Evolutionary conservation across 2,888 invertebrate genomes (phyloP).

Genomic region (Epinotia nisella): DNA sequence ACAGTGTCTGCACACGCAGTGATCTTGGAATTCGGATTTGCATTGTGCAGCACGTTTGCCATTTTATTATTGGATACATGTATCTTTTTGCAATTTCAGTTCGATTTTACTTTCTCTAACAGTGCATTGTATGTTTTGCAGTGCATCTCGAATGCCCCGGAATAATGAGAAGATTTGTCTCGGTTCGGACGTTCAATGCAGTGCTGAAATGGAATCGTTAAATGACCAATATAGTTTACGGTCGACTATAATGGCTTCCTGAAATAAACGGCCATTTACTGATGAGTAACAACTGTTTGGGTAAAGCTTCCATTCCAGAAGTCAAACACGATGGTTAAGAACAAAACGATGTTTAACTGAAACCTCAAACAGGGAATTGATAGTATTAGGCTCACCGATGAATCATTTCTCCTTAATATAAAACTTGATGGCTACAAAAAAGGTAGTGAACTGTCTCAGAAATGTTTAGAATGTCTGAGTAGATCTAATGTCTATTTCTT

Average conservation of each 20-base stretch:
- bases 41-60: conserved; percentile 25
- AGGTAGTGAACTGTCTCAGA: too few relatives aligned
- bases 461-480: too few relatives aligned
- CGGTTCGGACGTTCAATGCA: background rate
- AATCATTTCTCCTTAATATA: background rate
- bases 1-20: conserved; percentile 25
- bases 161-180: background rate
- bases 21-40: conserved; percentile 11
- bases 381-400: background rate
- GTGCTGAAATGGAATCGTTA: conserved; percentile 27
- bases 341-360: conserved; percentile 4
- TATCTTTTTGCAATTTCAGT: conserved; percentile 4
- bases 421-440: too few relatives aligned
- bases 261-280: conserved; percentile 15
- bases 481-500: background rate
- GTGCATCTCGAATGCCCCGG: background rate
- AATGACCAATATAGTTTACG: conserved; percentile 33
- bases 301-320: conserved; percentile 23
- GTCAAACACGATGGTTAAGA: too few relatives aligned
- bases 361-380: background rate
- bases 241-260: conserved; percentile 26
- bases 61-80: conserved; percentile 17
- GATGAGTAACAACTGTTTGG: conserved; percentile 24
- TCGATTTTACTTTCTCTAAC: conserved; percentile 18
- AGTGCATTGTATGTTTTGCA: background rate